phyloP scores from a whole-genome alignment of 2,113 vertebrate genomes.

The Oreotrochilus melanogaster region DNA sequence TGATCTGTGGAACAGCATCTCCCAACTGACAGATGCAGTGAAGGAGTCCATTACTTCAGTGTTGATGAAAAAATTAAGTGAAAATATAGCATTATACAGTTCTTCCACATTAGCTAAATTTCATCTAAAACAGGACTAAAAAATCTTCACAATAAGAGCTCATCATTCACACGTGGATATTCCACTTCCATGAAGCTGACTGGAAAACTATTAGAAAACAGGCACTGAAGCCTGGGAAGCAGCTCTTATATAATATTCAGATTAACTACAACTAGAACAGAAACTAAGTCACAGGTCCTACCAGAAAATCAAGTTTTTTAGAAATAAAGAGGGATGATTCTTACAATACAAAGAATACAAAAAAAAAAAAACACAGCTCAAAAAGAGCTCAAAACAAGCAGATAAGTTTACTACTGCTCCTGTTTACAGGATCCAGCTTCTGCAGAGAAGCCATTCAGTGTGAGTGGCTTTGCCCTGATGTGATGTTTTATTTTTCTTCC shows the following conservation, averaged over 20 bases:
- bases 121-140: not conserved
- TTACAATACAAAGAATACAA: too few relatives aligned
- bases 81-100: not conserved
- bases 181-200: not conserved
- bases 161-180: not conserved
- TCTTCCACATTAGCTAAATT: not conserved
- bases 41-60: not conserved
- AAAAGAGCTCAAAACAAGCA: not conserved
- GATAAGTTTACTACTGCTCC: not conserved
- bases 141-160: not conserved
- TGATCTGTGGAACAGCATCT: not conserved
- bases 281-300: not conserved
- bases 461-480: not conserved
- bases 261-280: not conserved
- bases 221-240: not conserved
- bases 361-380: not conserved
- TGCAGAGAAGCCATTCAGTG: not conserved
- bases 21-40: not conserved
- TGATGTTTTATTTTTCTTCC: not conserved
- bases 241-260: not conserved
- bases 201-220: not conserved
- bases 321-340: too few relatives aligned
- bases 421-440: not conserved
- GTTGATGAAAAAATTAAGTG: not conserved
- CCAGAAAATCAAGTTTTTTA: not conserved